Evolutionary conservation across 2,888 invertebrate genomes (phyloP), one percentile per base, ranked within the genome.

Genomic region (Ptilodon capucinus): DNA sequence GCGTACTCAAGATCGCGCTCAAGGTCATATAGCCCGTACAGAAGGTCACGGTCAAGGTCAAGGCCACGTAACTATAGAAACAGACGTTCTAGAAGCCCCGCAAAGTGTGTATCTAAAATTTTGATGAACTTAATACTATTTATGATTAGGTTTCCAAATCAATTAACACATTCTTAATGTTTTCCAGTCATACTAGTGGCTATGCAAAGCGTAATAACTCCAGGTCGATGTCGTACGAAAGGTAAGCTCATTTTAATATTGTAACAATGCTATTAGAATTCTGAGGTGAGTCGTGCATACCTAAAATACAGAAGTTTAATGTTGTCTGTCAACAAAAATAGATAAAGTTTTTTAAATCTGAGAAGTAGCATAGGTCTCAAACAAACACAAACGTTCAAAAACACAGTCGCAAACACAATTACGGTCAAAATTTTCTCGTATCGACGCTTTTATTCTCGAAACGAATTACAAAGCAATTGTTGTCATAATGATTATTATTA

Each of bases 141-240:
- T 19, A 18, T 38, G 2, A 13, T n/a, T 1, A 6, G 5, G 7
- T 38, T 17, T 43, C 6, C 8, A 21, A 1, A 28, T 28, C 11
- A 23, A 23, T 25, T 23, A 40, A 40, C 11, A 14, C 21, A 4
- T 17, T 35, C 9, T 28, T 28, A 23, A 42, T 21, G 39, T 32
- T 80, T 81, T 76, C 68, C 82, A 84, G 84, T 76, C 71, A 81
- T 68, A 52, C 58, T 65, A 78, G 76, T 77, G 75, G 76, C 65
- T 84, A 80, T 78, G 68, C 76, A 64, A 87, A 84, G 74, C 87
- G 76, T 81, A 83, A 82, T 76, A 81, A 77, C 65, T 85, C 87
- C 69, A 84, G 88, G 69, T 87, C 88, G 54, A 76, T 80, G 71
- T 86, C 89, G 0, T 81, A 63, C 57, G 89, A 88, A 66, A 89